These are phyloP conservation scores for Drosophila acutilabella DNA, from an alignment of 2,888 invertebrate genomes.

Conservation along the genomic window DNA sequence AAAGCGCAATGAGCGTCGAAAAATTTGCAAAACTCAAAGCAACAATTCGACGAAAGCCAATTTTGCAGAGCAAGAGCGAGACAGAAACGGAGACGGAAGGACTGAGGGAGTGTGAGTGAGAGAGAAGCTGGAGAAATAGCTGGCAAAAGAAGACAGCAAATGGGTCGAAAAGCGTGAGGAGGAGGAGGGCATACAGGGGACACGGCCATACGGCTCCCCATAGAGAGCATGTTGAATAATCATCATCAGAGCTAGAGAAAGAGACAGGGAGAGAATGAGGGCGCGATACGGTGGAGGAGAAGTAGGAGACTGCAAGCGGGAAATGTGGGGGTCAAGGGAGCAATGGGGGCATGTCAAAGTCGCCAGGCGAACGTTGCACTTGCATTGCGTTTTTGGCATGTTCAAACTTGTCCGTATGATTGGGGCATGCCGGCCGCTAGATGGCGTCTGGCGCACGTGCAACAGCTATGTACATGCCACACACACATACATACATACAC, in stretches of 20 bases:
- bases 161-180: neutral
- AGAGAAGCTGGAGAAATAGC: conserved; percentile 13
- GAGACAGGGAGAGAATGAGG: conserved; percentile 24
- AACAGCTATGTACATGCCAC: conserved; percentile 42
- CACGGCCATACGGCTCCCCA: conserved; percentile 73
- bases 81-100: conserved; percentile 1
- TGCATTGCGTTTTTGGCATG: conserved; percentile 78
- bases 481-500: conserved; percentile 26
- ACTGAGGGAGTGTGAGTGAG: conserved; percentile 2
- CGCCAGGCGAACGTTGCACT: conserved; percentile 50
- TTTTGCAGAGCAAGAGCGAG: conserved; percentile 52
- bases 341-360: conserved; percentile 51
- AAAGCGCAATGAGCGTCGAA: conserved; percentile 72
- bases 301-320: neutral
- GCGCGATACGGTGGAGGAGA: neutral
- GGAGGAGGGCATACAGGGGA: conserved; percentile 13
- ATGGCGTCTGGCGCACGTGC: conserved; percentile 74
- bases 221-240: conserved; percentile 83
- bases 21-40: conserved; percentile 81
- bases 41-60: conserved; percentile 80
- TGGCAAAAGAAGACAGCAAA: conserved; percentile 50
- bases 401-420: conserved; percentile 69
- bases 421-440: conserved; percentile 58
- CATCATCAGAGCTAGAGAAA: conserved; percentile 52
- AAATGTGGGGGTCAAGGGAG: neutral